Conservation (phyloP, 2,797 vertebrate genomes). For the Sebastes minor region DNA sequence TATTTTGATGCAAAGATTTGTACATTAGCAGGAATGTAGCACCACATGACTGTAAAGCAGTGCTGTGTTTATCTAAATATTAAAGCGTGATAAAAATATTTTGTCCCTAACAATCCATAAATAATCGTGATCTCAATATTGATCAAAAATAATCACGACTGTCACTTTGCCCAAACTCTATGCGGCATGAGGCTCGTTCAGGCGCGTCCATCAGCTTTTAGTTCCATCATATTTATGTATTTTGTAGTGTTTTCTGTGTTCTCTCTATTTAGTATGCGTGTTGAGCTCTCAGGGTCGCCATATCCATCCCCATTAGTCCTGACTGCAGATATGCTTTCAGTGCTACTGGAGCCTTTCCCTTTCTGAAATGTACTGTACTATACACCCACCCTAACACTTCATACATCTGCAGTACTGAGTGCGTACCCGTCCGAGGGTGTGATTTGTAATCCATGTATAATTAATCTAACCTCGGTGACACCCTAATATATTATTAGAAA, state of each 20-base stretch:
- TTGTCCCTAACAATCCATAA: no score
- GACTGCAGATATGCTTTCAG: constrained; percentile 21
- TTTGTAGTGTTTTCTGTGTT: neutral
- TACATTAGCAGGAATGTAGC: no score
- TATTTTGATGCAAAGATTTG: no score
- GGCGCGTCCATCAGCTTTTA: neutral
- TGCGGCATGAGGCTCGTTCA: neutral
- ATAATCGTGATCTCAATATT: no score
- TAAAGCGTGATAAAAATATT: no score
- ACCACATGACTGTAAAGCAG: no score
- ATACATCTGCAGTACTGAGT: constrained; percentile 38
- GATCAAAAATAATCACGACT: no score
- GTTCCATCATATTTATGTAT: neutral
- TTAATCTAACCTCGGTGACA: constrained; percentile 84
- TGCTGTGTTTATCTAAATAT: no score
- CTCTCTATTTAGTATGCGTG: neutral
- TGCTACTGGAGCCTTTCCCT: constrained; percentile 26
- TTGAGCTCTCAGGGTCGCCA: neutral
- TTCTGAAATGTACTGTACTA: constrained; percentile 19
- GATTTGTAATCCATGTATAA: constrained; percentile 82
- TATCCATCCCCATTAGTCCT: neutral
- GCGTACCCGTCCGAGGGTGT: constrained; percentile 59
- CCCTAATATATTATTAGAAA: constrained; percentile 85
- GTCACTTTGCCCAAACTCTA: neutral
- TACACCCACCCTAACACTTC: constrained; percentile 38